Evolutionary conservation across 2,888 invertebrate species (phyloP).

Genomic region (Zygogramma bicolorata): DNA sequence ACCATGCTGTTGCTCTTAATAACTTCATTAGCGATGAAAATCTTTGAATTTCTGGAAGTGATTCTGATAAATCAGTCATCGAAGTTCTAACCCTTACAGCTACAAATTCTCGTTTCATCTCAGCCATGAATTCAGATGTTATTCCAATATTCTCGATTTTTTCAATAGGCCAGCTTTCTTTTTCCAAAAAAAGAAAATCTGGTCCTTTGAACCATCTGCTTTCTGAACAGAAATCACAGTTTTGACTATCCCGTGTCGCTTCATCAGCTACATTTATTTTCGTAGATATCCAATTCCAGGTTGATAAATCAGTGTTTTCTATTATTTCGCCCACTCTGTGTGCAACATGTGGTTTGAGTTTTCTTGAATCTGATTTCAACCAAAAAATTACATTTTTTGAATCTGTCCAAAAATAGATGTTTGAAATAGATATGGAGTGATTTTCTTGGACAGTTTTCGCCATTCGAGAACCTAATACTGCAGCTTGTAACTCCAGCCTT

Average conservation of each 20-base stretch:
- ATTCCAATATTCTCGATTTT: neutral
- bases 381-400: slow-evolving; percentile 9
- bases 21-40: neutral
- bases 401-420: slow-evolving; percentile 10
- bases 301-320: neutral
- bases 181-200: neutral
- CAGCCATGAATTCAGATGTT: neutral
- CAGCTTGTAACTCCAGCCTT: slow-evolving; percentile 21
- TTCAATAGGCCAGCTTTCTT: neutral
- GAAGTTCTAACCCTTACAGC: neutral
- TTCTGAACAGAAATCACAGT: neutral
- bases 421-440: neutral
- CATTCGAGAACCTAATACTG: slow-evolving; percentile 5
- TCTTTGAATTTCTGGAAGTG: neutral
- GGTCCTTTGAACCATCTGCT: neutral
- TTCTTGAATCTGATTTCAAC: neutral
- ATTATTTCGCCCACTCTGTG: neutral
- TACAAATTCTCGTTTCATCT: neutral
- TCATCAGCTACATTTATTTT: neutral
- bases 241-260: neutral
- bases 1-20: neutral
- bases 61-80: neutral
- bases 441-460: neutral
- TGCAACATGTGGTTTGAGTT: slow-evolving; percentile 6
- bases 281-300: neutral